A percentile compares a stretch with the other conserved stretches of the same genome.
phyloP scores from a whole-genome alignment of 2,888 invertebrate species.

The Therioaphis trifolii region DNA sequence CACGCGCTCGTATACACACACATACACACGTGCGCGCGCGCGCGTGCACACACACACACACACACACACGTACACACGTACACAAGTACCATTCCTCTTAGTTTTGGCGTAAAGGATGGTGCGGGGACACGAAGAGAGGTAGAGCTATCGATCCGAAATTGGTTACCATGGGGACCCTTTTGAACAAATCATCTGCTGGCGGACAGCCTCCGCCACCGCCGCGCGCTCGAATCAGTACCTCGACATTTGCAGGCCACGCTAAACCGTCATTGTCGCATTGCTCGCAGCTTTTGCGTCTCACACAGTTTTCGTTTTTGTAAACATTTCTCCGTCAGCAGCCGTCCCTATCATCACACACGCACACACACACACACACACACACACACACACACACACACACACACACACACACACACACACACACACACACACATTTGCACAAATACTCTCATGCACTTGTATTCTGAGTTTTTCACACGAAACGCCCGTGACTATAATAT shows the following conservation, averaged over 20 bases:
- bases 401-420: too few relatives aligned
- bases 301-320: neutral
- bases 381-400: too few relatives aligned
- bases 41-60: neutral
- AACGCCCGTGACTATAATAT: too few relatives aligned
- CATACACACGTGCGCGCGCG: neutral
- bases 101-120: neutral
- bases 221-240: conserved; percentile 32
- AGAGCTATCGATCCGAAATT: conserved; percentile 55
- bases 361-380: too few relatives aligned
- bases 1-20: neutral
- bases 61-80: neutral
- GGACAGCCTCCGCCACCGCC: conserved; percentile 9
- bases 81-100: neutral
- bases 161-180: conserved; percentile 55
- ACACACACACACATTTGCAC: too few relatives aligned
- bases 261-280: neutral
- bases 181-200: conserved; percentile 53
- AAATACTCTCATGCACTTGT: too few relatives aligned
- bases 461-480: too few relatives aligned
- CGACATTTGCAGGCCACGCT: conserved; percentile 30
- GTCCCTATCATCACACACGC: too few relatives aligned
- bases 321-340: neutral
- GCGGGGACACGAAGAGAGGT: neutral
- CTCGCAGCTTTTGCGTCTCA: neutral